phyloP scores from a whole-genome alignment of 2,113 vertebrate genomes.

The Zonotrichia leucophrys region DNA sequence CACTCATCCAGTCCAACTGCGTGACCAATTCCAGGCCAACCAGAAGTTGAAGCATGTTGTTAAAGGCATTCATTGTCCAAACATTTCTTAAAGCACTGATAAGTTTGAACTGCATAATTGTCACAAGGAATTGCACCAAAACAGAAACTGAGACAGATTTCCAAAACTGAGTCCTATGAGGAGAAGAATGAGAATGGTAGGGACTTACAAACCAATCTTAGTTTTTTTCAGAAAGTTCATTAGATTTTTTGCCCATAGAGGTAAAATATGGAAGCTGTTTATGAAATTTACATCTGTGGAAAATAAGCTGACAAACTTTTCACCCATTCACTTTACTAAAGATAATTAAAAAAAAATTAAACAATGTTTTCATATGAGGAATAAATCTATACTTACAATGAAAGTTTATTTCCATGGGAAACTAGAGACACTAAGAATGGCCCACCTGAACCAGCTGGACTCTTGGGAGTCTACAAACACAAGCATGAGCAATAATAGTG shows the following conservation, averaged over 20 bases:
- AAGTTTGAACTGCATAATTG: neutral
- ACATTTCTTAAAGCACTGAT: neutral
- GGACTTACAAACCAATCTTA: neutral
- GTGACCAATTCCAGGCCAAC: neutral
- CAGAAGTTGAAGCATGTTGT: rapidly evolving
- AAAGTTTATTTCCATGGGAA: neutral
- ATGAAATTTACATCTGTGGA: neutral
- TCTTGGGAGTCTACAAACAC: neutral
- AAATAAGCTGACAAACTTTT: neutral
- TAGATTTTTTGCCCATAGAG: neutral
- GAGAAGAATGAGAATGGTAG: neutral
- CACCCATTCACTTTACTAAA: neutral
- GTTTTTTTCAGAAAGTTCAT: neutral
- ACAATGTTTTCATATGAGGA: rapidly evolving
- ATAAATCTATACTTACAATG: neutral
- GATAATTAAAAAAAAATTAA: neutral
- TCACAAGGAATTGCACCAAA: neutral
- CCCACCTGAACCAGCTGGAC: neutral
- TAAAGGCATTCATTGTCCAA: neutral
- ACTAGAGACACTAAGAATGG: neutral
- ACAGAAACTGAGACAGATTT: neutral
- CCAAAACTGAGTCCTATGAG: neutral
- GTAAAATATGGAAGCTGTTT: neutral
- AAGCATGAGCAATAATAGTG: neutral
- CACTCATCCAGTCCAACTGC: neutral